Evolutionary conservation across 1,140 invertebrate species (phyloP).

Genomic region (Popillia japonica): DNA sequence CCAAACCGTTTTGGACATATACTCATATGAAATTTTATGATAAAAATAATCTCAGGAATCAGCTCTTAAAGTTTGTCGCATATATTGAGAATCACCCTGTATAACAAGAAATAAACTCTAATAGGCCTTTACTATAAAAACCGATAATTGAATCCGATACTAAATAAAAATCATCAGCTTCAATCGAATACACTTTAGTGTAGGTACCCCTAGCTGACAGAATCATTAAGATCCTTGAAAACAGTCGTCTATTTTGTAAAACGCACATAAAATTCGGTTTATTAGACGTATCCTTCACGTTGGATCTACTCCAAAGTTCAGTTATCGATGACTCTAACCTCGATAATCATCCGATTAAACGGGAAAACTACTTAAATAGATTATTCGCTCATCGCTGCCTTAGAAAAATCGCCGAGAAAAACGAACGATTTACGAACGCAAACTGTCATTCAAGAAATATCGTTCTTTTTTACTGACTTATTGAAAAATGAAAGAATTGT

Average conservation of each 20-base stretch:
- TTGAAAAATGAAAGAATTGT: constrained; percentile 28
- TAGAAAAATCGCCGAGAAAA: background rate
- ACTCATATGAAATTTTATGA: too few relatives aligned
- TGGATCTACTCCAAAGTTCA: constrained; percentile 3
- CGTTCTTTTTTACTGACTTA: constrained; percentile 9
- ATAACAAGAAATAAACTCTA: too few relatives aligned
- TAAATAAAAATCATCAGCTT: too few relatives aligned
- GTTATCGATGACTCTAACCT: background rate
- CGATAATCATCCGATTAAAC: constrained; percentile 11
- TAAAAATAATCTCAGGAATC: too few relatives aligned
- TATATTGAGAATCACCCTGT: too few relatives aligned
- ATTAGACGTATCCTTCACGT: background rate
- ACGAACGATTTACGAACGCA: background rate
- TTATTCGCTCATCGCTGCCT: constrained; percentile 4
- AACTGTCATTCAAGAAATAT: constrained; percentile 12
- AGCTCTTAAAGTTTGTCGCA: too few relatives aligned
- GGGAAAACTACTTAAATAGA: constrained; percentile 6
- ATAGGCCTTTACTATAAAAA: too few relatives aligned
- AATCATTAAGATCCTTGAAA: too few relatives aligned
- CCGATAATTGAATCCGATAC: too few relatives aligned
- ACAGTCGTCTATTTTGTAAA: background rate
- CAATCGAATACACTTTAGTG: too few relatives aligned
- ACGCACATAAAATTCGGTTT: background rate
- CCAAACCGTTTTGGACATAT: too few relatives aligned
- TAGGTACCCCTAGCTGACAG: too few relatives aligned